Evolutionary conservation across 2,797 vertebrate genomes (phyloP).

Genomic region (Psittacula echo): DNA sequence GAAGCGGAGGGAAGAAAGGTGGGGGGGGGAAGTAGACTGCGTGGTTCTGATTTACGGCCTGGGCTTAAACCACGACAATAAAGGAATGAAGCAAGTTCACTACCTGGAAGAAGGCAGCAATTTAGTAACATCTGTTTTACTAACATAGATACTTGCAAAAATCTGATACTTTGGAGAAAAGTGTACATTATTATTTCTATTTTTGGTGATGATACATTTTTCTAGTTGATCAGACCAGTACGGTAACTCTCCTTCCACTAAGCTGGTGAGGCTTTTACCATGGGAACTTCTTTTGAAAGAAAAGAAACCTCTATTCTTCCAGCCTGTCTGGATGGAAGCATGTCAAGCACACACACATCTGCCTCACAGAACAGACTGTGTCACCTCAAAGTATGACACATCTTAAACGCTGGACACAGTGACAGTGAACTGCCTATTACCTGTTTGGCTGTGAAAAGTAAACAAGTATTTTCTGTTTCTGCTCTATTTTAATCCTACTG

Average conservation of each 20-base stretch:
- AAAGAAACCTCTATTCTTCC: background rate
- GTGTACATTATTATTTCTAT: background rate
- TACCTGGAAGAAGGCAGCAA: background rate
- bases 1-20: too few relatives aligned
- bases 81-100: background rate
- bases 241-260: background rate
- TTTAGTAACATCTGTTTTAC: background rate
- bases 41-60: too few relatives aligned
- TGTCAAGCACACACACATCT: fast-evolving
- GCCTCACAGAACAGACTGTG: background rate
- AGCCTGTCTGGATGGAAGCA: background rate
- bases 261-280: background rate
- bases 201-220: background rate
- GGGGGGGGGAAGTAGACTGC: too few relatives aligned
- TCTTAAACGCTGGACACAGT: background rate
- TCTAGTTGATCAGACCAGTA: background rate
- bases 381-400: background rate
- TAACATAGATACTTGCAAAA: background rate
- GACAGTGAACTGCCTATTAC: background rate
- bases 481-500: background rate
- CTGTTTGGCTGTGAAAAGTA: background rate
- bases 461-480: background rate
- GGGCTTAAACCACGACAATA: too few relatives aligned
- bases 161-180: background rate
- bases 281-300: background rate